Conservation (phyloP, 2,888 invertebrate species). For the Aporophyla nigra region DNA sequence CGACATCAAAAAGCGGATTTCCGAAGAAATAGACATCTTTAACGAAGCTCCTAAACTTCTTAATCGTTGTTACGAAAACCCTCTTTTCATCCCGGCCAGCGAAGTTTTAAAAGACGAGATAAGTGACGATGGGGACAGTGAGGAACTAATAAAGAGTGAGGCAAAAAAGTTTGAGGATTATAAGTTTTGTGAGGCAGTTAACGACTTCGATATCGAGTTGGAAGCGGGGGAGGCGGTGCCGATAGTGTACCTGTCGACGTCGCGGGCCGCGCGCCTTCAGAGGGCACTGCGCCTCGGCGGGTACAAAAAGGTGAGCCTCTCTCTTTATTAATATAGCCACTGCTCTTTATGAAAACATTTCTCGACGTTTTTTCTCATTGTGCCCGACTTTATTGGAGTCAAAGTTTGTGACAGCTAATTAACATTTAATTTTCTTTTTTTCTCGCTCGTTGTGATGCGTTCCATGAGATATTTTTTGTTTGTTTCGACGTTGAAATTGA, state of each 20-base stretch:
- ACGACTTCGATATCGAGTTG: slow-evolving; percentile 88
- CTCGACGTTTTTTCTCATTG: slow-evolving; percentile 63
- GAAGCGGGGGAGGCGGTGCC: slow-evolving; percentile 85
- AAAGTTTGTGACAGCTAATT: slow-evolving; percentile 75
- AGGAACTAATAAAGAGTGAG: slow-evolving; percentile 84
- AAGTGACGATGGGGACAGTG: slow-evolving; percentile 79
- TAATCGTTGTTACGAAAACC: slow-evolving; percentile 83
- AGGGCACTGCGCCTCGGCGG: slow-evolving; percentile 90
- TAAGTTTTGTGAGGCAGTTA: slow-evolving; percentile 87
- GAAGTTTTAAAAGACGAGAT: slow-evolving; percentile 84
- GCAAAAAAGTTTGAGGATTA: slow-evolving; percentile 85
- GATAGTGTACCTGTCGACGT: slow-evolving; percentile 88
- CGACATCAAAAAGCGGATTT: slow-evolving; percentile 71
- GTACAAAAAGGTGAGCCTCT: slow-evolving; percentile 89
- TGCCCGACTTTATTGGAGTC: slow-evolving; percentile 62
- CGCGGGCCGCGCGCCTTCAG: slow-evolving; percentile 89
- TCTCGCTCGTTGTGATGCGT: slow-evolving; percentile 39
- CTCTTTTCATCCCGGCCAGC: slow-evolving; percentile 81
- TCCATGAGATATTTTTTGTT: slow-evolving; percentile 63
- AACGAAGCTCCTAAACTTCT: slow-evolving; percentile 74
- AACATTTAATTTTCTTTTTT: slow-evolving; percentile 71
- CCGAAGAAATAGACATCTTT: slow-evolving; percentile 65
- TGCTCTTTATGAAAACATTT: slow-evolving; percentile 64
- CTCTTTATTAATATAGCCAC: slow-evolving; percentile 64
- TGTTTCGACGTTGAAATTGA: slow-evolving; percentile 70